Conservation (phyloP, 2,888 invertebrate genomes). For the Halocaridina rubra region DNA sequence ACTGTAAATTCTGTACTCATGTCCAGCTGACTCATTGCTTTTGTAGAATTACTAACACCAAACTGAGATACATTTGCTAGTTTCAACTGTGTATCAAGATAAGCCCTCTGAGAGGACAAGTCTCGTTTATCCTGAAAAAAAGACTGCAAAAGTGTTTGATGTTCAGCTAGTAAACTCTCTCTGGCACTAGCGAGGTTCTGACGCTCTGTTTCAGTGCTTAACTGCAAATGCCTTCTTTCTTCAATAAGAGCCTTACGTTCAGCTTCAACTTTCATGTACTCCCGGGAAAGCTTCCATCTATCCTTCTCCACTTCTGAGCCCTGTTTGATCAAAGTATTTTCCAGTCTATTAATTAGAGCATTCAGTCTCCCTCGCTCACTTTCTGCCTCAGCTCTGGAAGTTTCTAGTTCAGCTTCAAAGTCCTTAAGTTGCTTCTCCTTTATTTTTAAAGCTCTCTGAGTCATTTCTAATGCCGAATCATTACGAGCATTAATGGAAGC, state of each 20-base stretch:
- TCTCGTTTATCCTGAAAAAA: constrained; percentile 39
- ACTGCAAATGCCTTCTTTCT: constrained; percentile 44
- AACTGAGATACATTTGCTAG: not conserved
- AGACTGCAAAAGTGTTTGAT: constrained; percentile 28
- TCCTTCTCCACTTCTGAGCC: constrained; percentile 57
- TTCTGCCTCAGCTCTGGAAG: constrained; percentile 36
- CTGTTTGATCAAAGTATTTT: constrained; percentile 44
- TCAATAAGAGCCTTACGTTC: constrained; percentile 38
- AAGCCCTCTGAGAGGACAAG: constrained; percentile 7
- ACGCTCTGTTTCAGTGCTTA: constrained; percentile 36
- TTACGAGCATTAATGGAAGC: constrained; percentile 33
- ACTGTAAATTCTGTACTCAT: not conserved
- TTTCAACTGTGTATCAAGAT: not conserved
- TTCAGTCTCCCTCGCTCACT: constrained; percentile 50
- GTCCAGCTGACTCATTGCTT: constrained; percentile 8
- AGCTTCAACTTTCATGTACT: constrained; percentile 45
- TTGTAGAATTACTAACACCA: no score
- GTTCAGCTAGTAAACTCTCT: constrained; percentile 36
- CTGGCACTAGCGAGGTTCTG: constrained; percentile 32
- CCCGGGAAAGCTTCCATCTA: constrained; percentile 45
- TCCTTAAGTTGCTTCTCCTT: constrained; percentile 58
- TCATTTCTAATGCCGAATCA: constrained; percentile 49
- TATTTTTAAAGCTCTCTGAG: constrained; percentile 47
- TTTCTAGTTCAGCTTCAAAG: constrained; percentile 36
- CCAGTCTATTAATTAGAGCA: constrained; percentile 38